Conservation (phyloP, 2,797 vertebrate genomes). For the Paramormyrops hopkinsi region DNA sequence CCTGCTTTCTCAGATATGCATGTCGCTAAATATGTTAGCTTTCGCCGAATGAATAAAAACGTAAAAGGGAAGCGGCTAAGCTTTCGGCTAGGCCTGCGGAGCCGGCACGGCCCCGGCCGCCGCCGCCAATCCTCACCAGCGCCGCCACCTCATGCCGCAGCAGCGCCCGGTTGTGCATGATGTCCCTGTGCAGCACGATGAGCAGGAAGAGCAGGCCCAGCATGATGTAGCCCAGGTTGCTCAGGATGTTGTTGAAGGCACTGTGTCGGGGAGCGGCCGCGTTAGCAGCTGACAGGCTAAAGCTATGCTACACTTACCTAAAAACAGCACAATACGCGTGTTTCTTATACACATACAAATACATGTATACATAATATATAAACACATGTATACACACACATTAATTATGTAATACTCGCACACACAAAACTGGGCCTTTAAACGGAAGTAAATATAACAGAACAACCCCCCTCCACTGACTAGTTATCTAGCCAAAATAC, state of each 20-base stretch:
- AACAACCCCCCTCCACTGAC: background rate
- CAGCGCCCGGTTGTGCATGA: slow-evolving; percentile 79
- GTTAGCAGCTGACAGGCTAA: background rate
- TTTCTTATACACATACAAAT: background rate
- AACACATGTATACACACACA: too few relatives aligned
- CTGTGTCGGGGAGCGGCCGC: slow-evolving; percentile 45
- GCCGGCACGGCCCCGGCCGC: background rate
- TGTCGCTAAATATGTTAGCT: background rate
- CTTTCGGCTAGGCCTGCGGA: too few relatives aligned
- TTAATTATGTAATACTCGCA: background rate
- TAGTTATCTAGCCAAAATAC: background rate
- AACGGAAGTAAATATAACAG: background rate
- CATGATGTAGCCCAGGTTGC: slow-evolving; percentile 91
- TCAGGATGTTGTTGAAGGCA: slow-evolving; percentile 97
- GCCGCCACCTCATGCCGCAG: slow-evolving; percentile 68
- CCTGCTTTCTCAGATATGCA: background rate
- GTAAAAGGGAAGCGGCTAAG: background rate
- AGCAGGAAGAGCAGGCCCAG: slow-evolving; percentile 90
- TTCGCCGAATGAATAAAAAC: background rate
- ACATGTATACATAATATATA: background rate
- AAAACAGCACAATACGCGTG: background rate
- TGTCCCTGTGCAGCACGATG: slow-evolving; percentile 83
- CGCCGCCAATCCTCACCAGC: slow-evolving; percentile 56
- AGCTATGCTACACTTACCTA: background rate
- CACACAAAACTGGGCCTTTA: background rate